Evolutionary conservation across 2,888 invertebrate species (phyloP).

Genomic region (Synanthedon tipuliformis): DNA sequence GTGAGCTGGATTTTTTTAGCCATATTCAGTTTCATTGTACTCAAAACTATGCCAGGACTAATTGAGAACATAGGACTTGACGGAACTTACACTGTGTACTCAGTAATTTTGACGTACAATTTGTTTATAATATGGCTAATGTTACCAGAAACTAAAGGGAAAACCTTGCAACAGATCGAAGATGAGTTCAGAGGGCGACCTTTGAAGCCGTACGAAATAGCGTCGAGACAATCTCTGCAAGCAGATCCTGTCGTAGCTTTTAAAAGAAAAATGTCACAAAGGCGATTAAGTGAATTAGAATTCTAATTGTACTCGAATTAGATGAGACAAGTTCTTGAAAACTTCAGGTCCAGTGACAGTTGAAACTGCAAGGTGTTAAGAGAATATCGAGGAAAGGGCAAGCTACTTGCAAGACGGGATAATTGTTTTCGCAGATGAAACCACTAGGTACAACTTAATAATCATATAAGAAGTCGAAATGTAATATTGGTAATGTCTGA

Average conservation of each 20-base stretch:
- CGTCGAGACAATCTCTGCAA: conserved; percentile 28
- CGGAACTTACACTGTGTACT: conserved; percentile 70
- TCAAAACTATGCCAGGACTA: conserved; percentile 72
- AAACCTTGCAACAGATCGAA: conserved; percentile 74
- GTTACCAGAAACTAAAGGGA: conserved; percentile 75
- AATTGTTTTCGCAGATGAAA: too few species aligned
- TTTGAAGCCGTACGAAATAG: conserved; percentile 24
- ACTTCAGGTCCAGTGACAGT: too few species aligned
- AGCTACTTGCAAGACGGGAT: too few species aligned
- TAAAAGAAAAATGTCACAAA: conserved; percentile 29
- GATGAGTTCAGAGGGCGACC: conserved; percentile 54
- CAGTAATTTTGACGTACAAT: conserved; percentile 56
- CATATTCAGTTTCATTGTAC: conserved; percentile 68
- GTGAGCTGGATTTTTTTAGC: conserved; percentile 70
- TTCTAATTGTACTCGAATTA: too few species aligned
- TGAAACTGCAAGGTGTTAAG: too few species aligned
- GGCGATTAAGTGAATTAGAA: conserved; percentile 18
- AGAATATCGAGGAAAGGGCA: too few species aligned
- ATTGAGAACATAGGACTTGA: conserved; percentile 57
- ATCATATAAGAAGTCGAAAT: too few species aligned
- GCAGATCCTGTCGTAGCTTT: conserved; percentile 27
- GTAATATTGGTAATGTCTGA: too few species aligned
- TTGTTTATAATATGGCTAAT: conserved; percentile 65
- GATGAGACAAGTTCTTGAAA: too few species aligned
- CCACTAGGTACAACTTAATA: too few species aligned